Percentiles rank a stretch among this genome's conserved stretches.
Evolutionary conservation across 2,113 vertebrate species (phyloP).

Genomic region (Pseudorhombus dupliciocellatus): DNA sequence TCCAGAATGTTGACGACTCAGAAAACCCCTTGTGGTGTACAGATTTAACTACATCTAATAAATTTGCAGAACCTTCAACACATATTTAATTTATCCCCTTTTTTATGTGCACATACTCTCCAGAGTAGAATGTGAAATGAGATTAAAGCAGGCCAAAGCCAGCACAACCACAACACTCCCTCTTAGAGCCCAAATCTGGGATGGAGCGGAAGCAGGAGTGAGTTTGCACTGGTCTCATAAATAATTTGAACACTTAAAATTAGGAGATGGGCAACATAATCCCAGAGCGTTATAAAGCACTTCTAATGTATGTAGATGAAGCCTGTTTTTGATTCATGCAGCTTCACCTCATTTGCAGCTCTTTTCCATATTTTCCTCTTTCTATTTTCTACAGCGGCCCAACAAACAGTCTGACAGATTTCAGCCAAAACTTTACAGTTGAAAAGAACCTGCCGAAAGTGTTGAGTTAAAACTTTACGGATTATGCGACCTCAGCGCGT

Average conservation of each 20-base stretch:
- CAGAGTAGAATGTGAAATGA: conserved; percentile 26
- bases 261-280: conserved; percentile 15
- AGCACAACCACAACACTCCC: conserved; percentile 8
- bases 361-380: background rate
- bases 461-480: conserved; percentile 1
- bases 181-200: conserved; percentile 17
- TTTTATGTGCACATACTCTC: conserved; percentile 27
- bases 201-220: background rate
- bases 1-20: background rate
- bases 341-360: background rate
- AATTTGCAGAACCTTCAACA: conserved; percentile 1
- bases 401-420: background rate
- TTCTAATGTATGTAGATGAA: conserved; percentile 12
- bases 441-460: background rate
- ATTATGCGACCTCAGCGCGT: background rate
- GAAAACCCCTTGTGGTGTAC: background rate
- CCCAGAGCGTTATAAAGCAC: conserved; percentile 23
- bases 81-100: conserved; percentile 15
- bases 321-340: conserved; percentile 1
- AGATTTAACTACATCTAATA: conserved; percentile 22
- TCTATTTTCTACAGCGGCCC: background rate
- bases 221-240: conserved; percentile 12
- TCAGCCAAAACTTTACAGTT: background rate
- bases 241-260: conserved; percentile 24
- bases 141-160: conserved; percentile 29